Evolutionary conservation across 2,113 vertebrate genomes (phyloP).

Genomic region (Marmota flaviventris): DNA sequence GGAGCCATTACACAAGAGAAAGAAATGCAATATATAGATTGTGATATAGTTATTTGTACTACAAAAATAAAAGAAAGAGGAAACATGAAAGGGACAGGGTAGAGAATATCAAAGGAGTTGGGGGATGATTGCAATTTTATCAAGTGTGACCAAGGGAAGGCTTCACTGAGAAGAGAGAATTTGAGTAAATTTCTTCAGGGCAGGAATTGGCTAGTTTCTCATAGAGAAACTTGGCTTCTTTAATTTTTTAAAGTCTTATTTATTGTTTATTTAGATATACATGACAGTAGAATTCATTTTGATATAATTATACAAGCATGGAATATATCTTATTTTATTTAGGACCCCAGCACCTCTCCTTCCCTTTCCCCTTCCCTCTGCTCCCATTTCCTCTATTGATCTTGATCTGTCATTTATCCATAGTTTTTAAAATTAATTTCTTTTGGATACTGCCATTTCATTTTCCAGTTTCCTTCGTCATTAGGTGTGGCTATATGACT

Average conservation of each 20-base stretch:
- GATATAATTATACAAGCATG: too few species aligned
- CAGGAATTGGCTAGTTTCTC: not conserved
- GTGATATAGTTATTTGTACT: not conserved
- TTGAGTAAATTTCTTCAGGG: not conserved
- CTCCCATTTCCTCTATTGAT: too few species aligned
- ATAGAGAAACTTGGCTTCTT: not conserved
- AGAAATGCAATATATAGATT: not conserved
- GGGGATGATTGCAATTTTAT: not conserved
- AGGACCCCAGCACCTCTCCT: too few species aligned
- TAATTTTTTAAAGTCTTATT: not conserved
- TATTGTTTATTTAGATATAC: too few species aligned
- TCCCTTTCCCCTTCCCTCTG: too few species aligned
- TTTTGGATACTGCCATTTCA: not conserved
- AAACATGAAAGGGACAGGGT: not conserved
- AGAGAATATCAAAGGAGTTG: not conserved
- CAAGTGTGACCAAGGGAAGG: not conserved
- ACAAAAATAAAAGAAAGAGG: not conserved
- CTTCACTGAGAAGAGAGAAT: not conserved
- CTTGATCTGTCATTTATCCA: too few species aligned
- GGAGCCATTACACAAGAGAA: not conserved
- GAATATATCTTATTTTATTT: too few species aligned
- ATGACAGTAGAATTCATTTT: too few species aligned
- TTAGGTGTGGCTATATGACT: not conserved
- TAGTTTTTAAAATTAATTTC: too few species aligned
- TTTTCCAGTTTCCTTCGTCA: not conserved